Conservation (phyloP, 1,140 invertebrate genomes). For the Ectropis grisescens region DNA sequence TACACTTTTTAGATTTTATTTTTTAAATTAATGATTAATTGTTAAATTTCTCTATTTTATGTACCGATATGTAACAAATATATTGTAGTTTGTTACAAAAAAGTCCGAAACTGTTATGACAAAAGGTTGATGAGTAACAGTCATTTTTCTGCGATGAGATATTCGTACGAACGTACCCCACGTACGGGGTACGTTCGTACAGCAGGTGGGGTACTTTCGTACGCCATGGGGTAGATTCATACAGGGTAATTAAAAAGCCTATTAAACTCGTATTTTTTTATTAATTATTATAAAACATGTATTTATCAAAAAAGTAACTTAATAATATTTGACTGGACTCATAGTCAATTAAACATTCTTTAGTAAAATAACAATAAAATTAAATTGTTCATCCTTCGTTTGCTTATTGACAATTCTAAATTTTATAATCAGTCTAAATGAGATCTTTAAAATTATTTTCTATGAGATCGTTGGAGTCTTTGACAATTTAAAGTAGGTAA, state of each 20-base stretch:
- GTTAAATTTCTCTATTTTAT: constrained; percentile 9
- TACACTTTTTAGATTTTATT: too few species aligned
- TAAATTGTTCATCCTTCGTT: not conserved
- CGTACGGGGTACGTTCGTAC: constrained; percentile 4
- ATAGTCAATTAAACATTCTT: not conserved
- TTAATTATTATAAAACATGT: not conserved
- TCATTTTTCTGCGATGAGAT: constrained; percentile 6
- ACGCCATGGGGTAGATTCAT: constrained; percentile 9
- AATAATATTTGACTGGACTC: constrained; percentile 1
- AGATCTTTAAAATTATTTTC: constrained; percentile 3
- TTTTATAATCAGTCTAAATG: constrained; percentile 3
- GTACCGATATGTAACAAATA: constrained; percentile 7
- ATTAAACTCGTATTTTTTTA: not conserved
- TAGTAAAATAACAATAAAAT: not conserved
- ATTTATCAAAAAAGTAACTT: constrained; percentile 4
- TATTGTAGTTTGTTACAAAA: constrained; percentile 6
- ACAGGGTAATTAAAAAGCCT: constrained; percentile 8
- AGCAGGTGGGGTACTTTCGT: constrained; percentile 7
- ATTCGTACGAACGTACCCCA: constrained; percentile 7
- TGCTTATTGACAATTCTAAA: constrained; percentile 4
- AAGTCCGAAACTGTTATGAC: constrained; percentile 5
- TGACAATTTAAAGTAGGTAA: constrained; percentile 3
- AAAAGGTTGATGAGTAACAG: constrained; percentile 6
- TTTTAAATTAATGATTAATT: constrained; percentile 6
- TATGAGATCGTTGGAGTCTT: constrained; percentile 1